These are phyloP conservation scores for Nothobranchius kuhntae DNA, from an alignment of 2,113 vertebrate genomes.

Conservation along the genomic window DNA sequence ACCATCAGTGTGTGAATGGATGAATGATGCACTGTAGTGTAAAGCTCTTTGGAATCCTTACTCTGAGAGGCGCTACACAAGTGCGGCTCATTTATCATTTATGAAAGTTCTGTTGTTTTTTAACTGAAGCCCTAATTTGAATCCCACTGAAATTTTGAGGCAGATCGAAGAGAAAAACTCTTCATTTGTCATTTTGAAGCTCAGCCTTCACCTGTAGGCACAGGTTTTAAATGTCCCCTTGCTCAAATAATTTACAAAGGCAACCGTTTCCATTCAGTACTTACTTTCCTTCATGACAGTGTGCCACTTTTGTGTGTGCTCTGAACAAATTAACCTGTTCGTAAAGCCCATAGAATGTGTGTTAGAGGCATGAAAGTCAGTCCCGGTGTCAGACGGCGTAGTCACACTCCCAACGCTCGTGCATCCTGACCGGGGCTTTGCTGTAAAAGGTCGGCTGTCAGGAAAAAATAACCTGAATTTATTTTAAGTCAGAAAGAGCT, in stretches of 20 bases:
- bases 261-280: not conserved
- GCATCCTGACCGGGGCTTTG: constrained; percentile 17
- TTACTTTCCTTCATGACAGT: not conserved
- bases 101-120: not conserved
- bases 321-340: not conserved
- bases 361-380: constrained; percentile 1
- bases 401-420: constrained; percentile 14
- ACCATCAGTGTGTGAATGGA: too few relatives aligned
- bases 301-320: not conserved
- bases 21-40: too few relatives aligned
- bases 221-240: not conserved
- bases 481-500: constrained; percentile 1
- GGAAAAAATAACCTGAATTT: constrained; percentile 3
- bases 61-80: too few relatives aligned
- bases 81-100: too few relatives aligned
- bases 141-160: too few relatives aligned
- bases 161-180: not conserved
- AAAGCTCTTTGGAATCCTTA: too few relatives aligned
- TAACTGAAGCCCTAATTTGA: not conserved
- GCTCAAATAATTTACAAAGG: not conserved
- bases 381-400: not conserved
- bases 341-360: constrained; percentile 4
- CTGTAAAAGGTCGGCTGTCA: constrained; percentile 32
- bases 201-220: not conserved
- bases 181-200: not conserved